Base-by-base conservation (phyloP, 2,888 invertebrate genomes). In the Scrobipalpa atriplicella region DNA sequence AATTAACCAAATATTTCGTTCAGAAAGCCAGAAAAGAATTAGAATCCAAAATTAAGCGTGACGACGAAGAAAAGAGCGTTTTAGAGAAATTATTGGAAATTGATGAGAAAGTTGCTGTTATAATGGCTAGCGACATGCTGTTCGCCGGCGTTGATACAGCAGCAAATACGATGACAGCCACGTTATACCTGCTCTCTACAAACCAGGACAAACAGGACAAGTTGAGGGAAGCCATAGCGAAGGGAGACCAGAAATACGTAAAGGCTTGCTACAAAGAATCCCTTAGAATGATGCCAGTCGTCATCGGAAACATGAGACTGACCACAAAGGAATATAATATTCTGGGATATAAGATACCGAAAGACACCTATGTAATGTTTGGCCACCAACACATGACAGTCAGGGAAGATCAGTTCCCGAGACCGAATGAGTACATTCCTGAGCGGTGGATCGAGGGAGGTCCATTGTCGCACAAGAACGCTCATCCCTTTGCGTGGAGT, bases 251-350 rank as follows among this genome's bases (percentile, higher is more conserved):
- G 71, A 89, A 93, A 0, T 96, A 95, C 74, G 77, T 96, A 56
- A 93, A 93, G 70, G 95, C 95, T 1, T 95, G 94, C 73, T 90
- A 96, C 60, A 95, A 95, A 76, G 95, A 96, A 83, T 89, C 94
- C 0, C 77, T 95, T 64, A 87, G 95, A 70, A 70, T 94, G 21
- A 87, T 88, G 67, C 94, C 94, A 0, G 92, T 94, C 13, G 89
- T 93, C 0, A 79, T 89, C 19, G 94, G 93, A 0, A 93, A 89
- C 67, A 75, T 93, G 16, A 85, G 94, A 67, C 83, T 82, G 66
- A 83, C 93, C 67, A 76, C 75, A 0, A 81, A 85, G n/a, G 93
- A 95, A 70, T 80, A 93, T 0, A 85, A 92, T 0, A 77, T 95
- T 0, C 87, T 90, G 5, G 94, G 93, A n/a, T 95, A 94, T 76